Base-by-base conservation (phyloP, 2,888 invertebrate genomes). In the Drosophila neoperkinsi region DNA sequence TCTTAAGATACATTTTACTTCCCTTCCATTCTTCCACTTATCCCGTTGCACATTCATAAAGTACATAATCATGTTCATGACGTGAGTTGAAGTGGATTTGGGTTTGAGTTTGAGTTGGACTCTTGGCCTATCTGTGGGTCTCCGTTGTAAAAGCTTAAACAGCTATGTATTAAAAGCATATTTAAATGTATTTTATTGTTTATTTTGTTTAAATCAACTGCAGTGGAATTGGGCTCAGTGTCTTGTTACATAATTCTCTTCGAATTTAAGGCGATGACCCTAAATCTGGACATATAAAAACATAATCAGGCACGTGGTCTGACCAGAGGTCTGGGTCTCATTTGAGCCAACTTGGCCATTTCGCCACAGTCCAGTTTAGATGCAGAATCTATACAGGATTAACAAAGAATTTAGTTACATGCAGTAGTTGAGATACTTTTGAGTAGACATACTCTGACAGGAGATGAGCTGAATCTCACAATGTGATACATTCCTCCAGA, bases 21-120 rank as follows among this genome's bases (percentile, higher is more conserved):
- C 43, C 43, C 11, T 43, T 21, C 43, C 43, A 21, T 21, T 57
- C 56, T 52, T 38, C 50, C 63, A 73, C 79, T 75, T 71, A 69
- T 71, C 68, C 62, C 69, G 61, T 71, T 85, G 79, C 85, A 85
- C 83, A 88, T 83, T 85, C 83, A 88, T 88, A 85, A 84, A 85
- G 84, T 85, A 85, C 84, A 88, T 88, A 85, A 85, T 85, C 88
- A 85, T 85, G 84, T 88, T 88, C 85, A 85, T 79, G 79, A 79
- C 79, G 79, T 79, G 77, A 70, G 71, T 68, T 80, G 71, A 77
- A 80, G 79, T 77, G 80, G 73, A 28, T 57, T 53, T n/a, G 51
- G 55, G 38, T 53, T 18, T 36, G 36, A 41, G 41, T 36, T 52
- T 13, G 62, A 21, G 34, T 31, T 52, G 25, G 31, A 51, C 33